phyloP scores from a whole-genome alignment of 2,888 invertebrate species.

The Cordylochernes scorpioides region DNA sequence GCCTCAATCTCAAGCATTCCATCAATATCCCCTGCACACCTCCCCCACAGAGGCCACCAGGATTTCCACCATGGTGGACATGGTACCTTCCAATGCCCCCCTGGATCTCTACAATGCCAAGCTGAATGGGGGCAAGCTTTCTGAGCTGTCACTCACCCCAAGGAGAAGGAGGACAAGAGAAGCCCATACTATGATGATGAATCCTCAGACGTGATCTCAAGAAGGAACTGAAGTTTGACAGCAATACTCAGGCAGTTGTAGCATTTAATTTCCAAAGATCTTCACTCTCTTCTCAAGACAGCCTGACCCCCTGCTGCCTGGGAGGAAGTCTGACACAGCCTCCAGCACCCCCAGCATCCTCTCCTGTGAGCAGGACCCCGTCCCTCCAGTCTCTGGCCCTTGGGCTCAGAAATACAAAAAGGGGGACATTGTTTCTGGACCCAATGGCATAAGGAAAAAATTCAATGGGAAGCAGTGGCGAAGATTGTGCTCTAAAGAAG shows the following conservation, averaged over 20 bases:
- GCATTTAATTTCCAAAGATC: conserved; percentile 7
- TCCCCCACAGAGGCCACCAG: conserved; percentile 1
- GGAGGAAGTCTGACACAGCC: conserved; percentile 8
- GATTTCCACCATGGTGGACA: background rate
- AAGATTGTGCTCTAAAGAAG: conserved; percentile 75
- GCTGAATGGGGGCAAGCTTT: no score
- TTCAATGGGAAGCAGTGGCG: conserved; percentile 99
- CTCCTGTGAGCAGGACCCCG: conserved; percentile 24
- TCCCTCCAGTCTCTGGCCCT: conserved; percentile 50
- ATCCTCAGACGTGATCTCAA: conserved; percentile 37
- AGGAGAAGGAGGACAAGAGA: conserved; percentile 3
- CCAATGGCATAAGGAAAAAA: conserved; percentile 87
- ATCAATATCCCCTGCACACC: conserved; percentile 2
- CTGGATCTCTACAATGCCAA: background rate
- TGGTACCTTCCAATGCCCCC: conserved; percentile 1
- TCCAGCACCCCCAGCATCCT: conserved; percentile 63
- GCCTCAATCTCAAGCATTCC: no score
- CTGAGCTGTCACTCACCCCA: no score
- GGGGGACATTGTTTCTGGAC: conserved; percentile 79
- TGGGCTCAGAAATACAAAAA: conserved; percentile 89
- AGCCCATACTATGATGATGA: conserved; percentile 26
- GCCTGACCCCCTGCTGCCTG: conserved; percentile 6
- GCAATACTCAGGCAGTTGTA: conserved; percentile 7
- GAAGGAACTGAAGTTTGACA: conserved; percentile 38
- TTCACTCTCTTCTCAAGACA: no score